These are phyloP conservation scores for Manis crassicaudata DNA, from an alignment of 2,797 vertebrate species.

Conservation along the genomic window DNA sequence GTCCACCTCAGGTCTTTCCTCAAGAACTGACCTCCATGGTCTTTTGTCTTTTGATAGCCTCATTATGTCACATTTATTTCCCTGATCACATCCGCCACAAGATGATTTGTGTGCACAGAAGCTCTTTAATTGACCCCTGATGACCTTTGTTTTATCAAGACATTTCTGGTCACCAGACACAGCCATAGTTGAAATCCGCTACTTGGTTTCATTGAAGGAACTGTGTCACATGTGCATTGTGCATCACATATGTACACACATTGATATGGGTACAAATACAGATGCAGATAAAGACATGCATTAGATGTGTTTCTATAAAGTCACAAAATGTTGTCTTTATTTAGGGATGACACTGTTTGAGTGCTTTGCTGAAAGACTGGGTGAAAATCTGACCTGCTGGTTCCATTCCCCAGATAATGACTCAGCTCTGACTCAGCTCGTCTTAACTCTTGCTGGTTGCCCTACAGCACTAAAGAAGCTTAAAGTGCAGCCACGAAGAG, in stretches of 20 bases:
- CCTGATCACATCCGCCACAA: not conserved
- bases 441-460: not conserved
- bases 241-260: not conserved
- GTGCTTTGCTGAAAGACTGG: not conserved
- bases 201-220: not conserved
- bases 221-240: not conserved
- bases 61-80: not conserved
- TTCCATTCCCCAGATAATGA: conserved; percentile 1
- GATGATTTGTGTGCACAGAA: not conserved
- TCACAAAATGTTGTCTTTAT: not conserved
- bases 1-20: not conserved
- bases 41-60: conserved; percentile 9
- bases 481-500: conserved; percentile 49
- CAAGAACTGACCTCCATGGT: not conserved
- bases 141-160: not conserved
- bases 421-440: not conserved
- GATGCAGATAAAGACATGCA: not conserved
- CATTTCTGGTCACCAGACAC: not conserved
- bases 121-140: not conserved
- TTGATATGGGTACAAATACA: not conserved
- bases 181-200: not conserved
- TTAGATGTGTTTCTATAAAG: not conserved
- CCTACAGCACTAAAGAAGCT: not conserved
- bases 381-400: not conserved
- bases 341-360: not conserved